Conservation (phyloP, 2,113 vertebrate genomes). For the Datnioides undecimradiatus region DNA sequence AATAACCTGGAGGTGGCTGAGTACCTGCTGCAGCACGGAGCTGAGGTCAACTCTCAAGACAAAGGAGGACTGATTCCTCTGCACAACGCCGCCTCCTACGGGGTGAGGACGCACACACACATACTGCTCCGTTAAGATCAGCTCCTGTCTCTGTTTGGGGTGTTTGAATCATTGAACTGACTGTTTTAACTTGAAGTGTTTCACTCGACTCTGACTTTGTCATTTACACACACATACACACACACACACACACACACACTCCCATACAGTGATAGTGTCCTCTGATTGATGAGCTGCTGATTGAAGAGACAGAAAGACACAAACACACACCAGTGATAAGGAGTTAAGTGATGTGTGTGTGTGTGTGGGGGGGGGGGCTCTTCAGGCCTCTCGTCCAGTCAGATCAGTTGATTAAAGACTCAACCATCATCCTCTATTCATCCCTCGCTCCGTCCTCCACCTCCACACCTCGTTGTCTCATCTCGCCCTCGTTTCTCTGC, state of each 20-base stretch:
- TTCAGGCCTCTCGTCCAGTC: neutral
- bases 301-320: conserved; percentile 29
- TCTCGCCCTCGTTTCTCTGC: neutral
- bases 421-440: neutral
- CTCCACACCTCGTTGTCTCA: neutral
- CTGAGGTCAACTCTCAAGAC: conserved; percentile 57
- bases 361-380: conserved; percentile 16
- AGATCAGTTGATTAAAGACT: conserved; percentile 16
- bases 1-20: conserved; percentile 89
- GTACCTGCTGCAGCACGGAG: conserved; percentile 4
- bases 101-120: conserved; percentile 81
- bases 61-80: conserved; percentile 95
- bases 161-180: no score
- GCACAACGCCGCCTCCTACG: conserved; percentile 92
- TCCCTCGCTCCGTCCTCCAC: neutral
- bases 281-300: conserved; percentile 25
- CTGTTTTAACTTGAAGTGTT: no score
- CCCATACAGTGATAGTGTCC: neutral
- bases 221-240: neutral
- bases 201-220: no score
- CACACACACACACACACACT: neutral
- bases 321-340: neutral
- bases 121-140: no score
- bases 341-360: neutral
- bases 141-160: no score